Conservation (phyloP, 2,888 invertebrate species). For the Dryobotodes eremita region DNA sequence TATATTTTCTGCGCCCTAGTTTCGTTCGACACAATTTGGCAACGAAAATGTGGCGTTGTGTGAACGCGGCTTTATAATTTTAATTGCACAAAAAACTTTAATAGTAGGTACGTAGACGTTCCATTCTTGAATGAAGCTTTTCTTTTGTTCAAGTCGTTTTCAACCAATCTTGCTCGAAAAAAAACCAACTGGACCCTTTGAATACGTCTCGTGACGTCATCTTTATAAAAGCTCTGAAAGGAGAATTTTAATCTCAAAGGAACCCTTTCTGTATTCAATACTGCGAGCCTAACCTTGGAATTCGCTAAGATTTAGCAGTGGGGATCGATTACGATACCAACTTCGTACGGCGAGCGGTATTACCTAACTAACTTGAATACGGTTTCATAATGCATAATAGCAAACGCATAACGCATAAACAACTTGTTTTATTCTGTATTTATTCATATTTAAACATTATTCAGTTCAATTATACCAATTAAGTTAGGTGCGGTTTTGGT, state of each 20-base stretch:
- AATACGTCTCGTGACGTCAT: conserved; percentile 44
- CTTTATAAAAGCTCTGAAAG: conserved; percentile 42
- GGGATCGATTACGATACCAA: conserved; percentile 57
- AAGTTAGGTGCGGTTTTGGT: conserved; percentile 39
- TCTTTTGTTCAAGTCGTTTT: conserved; percentile 3
- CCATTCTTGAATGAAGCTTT: conserved; percentile 2
- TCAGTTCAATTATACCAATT: conserved; percentile 47
- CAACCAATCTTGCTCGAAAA: neutral
- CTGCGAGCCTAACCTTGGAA: conserved; percentile 64
- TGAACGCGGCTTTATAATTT: neutral
- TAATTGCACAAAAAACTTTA: neutral
- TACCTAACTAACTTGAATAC: conserved; percentile 66
- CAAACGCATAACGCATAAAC: conserved; percentile 56
- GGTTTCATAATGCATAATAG: conserved; percentile 67
- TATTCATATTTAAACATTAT: conserved; percentile 57
- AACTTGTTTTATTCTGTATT: conserved; percentile 64
- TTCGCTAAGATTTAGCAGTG: conserved; percentile 54
- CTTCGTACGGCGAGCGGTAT: conserved; percentile 48
- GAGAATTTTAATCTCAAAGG: conserved; percentile 60
- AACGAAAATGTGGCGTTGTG: neutral
- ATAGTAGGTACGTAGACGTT: neutral
- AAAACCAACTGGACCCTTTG: conserved; percentile 27
- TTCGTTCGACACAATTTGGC: neutral
- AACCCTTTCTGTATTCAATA: conserved; percentile 64
- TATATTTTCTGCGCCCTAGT: neutral